phyloP scores from a whole-genome alignment of 1,140 invertebrate species.

The Frieseomelitta varia region DNA sequence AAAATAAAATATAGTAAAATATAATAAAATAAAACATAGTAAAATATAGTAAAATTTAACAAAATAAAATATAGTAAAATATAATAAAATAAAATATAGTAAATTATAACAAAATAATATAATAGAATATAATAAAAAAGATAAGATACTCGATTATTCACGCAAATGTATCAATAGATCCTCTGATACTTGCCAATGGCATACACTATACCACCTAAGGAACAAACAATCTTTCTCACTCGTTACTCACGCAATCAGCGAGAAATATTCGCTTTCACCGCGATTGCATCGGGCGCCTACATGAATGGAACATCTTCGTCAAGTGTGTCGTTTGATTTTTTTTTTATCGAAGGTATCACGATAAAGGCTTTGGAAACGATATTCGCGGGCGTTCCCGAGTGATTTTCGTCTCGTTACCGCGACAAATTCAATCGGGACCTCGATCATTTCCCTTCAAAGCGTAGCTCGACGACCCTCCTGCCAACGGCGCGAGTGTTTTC shows the following conservation, averaged over 20 bases:
- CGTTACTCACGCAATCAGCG: background rate
- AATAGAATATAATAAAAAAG: background rate
- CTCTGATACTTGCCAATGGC: background rate
- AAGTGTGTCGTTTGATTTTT: background rate
- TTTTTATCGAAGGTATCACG: too few species aligned
- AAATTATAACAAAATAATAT: background rate
- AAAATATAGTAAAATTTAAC: too few species aligned
- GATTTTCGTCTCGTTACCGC: constrained; percentile 1
- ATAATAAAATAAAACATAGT: background rate
- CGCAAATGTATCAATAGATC: background rate
- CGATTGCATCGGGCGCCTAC: background rate
- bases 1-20: background rate
- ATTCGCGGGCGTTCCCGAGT: background rate
- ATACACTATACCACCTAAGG: background rate
- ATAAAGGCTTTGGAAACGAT: background rate
- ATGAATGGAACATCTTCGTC: background rate
- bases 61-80: too few species aligned
- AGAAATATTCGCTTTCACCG: background rate
- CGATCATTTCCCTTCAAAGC: background rate
- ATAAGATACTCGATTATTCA: background rate
- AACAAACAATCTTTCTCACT: background rate
- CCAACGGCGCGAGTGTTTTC: background rate
- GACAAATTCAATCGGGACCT: background rate
- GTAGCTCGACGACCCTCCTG: background rate
- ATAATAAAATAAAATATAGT: background rate